phyloP scores from a whole-genome alignment of 2,113 vertebrate species.

The Polyodon spathula region DNA sequence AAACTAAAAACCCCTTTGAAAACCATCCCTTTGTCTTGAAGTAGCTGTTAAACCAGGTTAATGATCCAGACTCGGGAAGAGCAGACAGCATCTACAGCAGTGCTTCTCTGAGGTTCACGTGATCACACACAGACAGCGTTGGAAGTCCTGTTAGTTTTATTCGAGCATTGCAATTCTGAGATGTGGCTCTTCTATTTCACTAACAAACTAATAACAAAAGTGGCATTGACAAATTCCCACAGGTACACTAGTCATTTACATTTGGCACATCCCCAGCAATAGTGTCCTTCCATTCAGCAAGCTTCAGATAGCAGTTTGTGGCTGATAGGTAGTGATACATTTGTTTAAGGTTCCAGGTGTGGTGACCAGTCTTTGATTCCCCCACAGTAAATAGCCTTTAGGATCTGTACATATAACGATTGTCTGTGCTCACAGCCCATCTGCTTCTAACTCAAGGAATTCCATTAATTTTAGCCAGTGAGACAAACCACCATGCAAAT shows the following conservation, averaged over 20 bases:
- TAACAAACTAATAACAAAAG: constrained; percentile 3
- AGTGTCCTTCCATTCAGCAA: neutral
- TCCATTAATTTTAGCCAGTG: too few relatives aligned
- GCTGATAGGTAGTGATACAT: neutral
- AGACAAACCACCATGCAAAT: too few relatives aligned
- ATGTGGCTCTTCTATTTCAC: neutral
- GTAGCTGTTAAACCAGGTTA: too few relatives aligned
- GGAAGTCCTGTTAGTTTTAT: neutral
- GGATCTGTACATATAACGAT: too few relatives aligned
- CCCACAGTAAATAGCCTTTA: too few relatives aligned
- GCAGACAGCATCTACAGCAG: neutral
- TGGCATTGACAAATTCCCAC: constrained; percentile 3
- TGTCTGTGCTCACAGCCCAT: too few relatives aligned
- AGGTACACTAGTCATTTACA: constrained; percentile 11
- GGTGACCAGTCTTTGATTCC: too few relatives aligned
- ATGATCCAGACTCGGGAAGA: neutral
- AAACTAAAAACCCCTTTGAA: too few relatives aligned
- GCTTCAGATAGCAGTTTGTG: neutral
- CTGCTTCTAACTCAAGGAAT: too few relatives aligned
- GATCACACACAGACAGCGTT: neutral
- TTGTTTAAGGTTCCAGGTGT: too few relatives aligned
- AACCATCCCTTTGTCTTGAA: too few relatives aligned
- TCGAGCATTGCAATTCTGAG: constrained; percentile 4
- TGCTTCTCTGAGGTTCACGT: too few relatives aligned
- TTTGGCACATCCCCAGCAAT: constrained; percentile 8